Conservation (phyloP, 2,797 vertebrate species). For the Gallinago solitaria region DNA sequence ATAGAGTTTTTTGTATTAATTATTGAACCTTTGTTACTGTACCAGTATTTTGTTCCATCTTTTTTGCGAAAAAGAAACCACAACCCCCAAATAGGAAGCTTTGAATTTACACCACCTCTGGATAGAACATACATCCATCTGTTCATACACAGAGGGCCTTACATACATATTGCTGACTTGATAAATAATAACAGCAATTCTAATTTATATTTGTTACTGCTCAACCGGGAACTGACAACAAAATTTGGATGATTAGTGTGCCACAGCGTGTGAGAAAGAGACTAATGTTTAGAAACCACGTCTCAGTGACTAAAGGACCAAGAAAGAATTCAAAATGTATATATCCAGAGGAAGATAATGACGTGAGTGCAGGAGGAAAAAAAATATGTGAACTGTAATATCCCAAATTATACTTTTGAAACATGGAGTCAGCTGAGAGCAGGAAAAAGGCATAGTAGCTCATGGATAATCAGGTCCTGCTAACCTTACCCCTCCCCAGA, state of each 20-base stretch:
- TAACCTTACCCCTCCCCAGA: neutral
- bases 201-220: neutral
- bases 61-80: neutral
- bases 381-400: neutral
- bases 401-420: neutral
- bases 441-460: neutral
- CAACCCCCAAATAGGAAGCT: neutral
- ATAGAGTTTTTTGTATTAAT: neutral
- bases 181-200: neutral
- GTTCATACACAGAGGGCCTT: neutral
- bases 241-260: neutral
- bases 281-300: neutral
- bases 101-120: neutral
- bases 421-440: neutral
- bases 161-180: neutral
- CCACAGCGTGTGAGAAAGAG: neutral
- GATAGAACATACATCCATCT: neutral
- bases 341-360: neutral
- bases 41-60: neutral
- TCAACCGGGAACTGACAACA: neutral
- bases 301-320: neutral
- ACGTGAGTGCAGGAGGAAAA: neutral
- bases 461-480: neutral
- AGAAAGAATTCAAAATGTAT: neutral
- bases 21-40: neutral